Percentiles rank a stretch among this genome's conserved stretches.
phyloP scores from a whole-genome alignment of 2,888 invertebrate species.

The Piscicola geometra region DNA sequence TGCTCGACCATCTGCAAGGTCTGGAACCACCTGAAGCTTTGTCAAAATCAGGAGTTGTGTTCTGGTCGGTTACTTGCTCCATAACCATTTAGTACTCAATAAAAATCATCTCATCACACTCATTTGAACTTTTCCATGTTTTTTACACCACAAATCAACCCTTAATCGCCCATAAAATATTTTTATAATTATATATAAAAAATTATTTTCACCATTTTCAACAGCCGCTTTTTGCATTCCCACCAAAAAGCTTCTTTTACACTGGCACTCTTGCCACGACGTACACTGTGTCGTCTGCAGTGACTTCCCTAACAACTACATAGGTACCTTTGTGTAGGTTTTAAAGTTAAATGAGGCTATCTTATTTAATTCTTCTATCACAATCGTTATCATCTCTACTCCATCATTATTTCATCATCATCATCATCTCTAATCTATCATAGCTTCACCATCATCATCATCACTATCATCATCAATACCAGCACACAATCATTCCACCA shows the following conservation, averaged over 20 bases:
- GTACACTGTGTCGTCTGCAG: background rate
- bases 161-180: too few species aligned
- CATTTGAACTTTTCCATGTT: background rate
- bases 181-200: too few species aligned
- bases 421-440: too few species aligned
- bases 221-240: slow-evolving; percentile 5
- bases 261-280: background rate
- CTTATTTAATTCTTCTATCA: too few species aligned
- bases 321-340: background rate
- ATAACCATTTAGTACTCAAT: background rate
- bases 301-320: background rate
- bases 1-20: background rate
- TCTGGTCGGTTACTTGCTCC: background rate
- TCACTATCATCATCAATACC: too few species aligned
- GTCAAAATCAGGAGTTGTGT: background rate
- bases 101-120: background rate
- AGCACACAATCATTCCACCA: too few species aligned
- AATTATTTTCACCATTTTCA: background rate
- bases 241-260: slow-evolving; percentile 3
- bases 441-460: too few species aligned
- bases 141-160: too few species aligned
- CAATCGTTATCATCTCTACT: too few species aligned
- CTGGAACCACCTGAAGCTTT: slow-evolving; percentile 3
- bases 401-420: too few species aligned
- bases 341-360: background rate